Evolutionary conservation across 1,140 invertebrate genomes (phyloP).

Genomic region (Akabosia matsudoensis): DNA sequence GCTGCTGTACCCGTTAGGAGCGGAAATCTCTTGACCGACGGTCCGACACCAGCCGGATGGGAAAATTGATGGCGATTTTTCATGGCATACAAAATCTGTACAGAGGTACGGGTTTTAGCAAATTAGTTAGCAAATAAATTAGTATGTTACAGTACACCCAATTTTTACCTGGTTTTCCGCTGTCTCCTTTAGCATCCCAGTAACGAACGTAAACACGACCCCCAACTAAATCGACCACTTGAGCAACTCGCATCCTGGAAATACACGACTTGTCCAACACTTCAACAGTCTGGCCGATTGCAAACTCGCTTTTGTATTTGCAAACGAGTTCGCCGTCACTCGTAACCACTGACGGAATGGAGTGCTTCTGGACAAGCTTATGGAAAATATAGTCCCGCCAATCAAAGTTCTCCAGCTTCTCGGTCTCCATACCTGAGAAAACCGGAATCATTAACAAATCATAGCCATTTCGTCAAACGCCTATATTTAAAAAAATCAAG

Average conservation of each 20-base stretch:
- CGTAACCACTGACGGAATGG: background rate
- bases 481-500: background rate
- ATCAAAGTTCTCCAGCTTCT: constrained; percentile 12
- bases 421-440: constrained; percentile 12
- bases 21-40: constrained; percentile 76
- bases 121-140: background rate
- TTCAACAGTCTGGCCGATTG: background rate
- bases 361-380: constrained; percentile 17
- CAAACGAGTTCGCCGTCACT: background rate
- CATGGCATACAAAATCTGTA: constrained; percentile 84
- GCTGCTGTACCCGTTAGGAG: constrained; percentile 67
- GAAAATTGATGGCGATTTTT: constrained; percentile 87
- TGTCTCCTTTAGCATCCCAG: background rate
- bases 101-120: background rate
- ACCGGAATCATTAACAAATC: background rate
- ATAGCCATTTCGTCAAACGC: background rate
- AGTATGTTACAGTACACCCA: background rate
- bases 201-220: background rate
- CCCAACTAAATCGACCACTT: background rate
- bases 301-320: constrained; percentile 4
- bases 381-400: constrained; percentile 14
- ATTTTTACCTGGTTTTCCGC: background rate
- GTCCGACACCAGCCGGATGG: constrained; percentile 87
- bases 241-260: background rate
- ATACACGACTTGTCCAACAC: constrained; percentile 1